Evolutionary conservation across 2,113 vertebrate genomes (phyloP).

Genomic region (Taxidea taxus): DNA sequence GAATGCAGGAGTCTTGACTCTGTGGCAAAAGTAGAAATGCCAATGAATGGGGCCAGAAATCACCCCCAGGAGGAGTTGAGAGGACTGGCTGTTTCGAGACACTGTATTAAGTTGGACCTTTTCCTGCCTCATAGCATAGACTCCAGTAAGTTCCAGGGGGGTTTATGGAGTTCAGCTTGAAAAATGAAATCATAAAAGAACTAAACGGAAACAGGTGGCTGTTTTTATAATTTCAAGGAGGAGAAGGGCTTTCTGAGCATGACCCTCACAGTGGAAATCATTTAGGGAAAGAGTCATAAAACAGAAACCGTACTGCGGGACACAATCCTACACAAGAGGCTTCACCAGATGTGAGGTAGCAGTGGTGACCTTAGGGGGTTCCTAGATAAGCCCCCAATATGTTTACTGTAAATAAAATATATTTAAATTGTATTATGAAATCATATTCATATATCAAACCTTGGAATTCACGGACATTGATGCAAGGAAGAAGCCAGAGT

Average conservation of each 20-base stretch:
- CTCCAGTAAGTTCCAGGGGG: neutral
- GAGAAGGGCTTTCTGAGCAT: neutral
- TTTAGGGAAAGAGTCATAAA: neutral
- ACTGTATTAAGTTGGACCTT: neutral
- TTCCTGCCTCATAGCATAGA: neutral
- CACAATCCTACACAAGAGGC: neutral
- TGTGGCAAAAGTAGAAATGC: neutral
- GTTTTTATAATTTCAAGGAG: neutral
- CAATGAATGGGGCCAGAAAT: neutral
- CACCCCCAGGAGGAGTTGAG: neutral
- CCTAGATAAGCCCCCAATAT: neutral
- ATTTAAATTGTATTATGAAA: neutral
- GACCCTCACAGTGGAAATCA: neutral
- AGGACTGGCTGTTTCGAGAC: neutral
- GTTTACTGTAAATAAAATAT: neutral
- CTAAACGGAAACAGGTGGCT: neutral
- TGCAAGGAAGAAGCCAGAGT: neutral
- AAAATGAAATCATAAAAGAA: neutral
- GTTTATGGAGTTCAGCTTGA: neutral
- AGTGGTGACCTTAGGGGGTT: too few species aligned
- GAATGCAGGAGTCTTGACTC: neutral
- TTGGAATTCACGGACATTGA: neutral
- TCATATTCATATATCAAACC: neutral
- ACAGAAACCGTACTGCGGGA: rapidly evolving
- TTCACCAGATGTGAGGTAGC: rapidly evolving